These are phyloP conservation scores for Calypte anna DNA, from an alignment of 2,113 vertebrate species.

Conservation along the genomic window DNA sequence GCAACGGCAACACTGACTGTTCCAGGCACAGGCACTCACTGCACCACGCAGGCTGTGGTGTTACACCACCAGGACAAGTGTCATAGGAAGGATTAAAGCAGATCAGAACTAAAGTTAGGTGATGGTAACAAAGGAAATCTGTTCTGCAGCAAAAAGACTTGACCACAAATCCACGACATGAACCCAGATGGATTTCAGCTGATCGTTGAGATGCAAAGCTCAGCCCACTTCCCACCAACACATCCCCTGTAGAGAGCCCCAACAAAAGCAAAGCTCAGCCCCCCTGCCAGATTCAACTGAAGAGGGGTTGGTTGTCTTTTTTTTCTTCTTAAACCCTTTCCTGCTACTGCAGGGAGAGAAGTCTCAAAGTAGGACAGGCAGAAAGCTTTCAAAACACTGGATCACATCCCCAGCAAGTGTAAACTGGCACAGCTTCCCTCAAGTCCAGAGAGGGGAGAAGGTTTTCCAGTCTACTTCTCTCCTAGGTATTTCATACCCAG, in stretches of 20 bases:
- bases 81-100: not conserved
- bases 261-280: not conserved
- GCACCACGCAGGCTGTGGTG: not conserved
- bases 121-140: slow-evolving; percentile 14
- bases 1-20: not conserved
- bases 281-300: not conserved
- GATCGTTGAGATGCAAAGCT: not conserved
- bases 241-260: not conserved
- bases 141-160: not conserved
- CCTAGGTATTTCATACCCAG: not conserved
- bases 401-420: not conserved
- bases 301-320: not conserved
- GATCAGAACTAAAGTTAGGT: not conserved
- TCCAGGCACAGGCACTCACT: not conserved
- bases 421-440: not conserved
- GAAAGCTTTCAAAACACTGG: not conserved
- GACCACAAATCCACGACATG: not conserved
- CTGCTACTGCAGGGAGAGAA: not conserved
- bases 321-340: not conserved
- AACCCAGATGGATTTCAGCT: slow-evolving; percentile 26
- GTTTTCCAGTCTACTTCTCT: not conserved
- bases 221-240: not conserved
- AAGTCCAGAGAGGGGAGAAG: not conserved
- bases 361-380: not conserved
- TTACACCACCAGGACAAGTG: fast-evolving